A percentile compares a stretch with the other conserved stretches of the same genome.
Conservation (phyloP, 2,797 vertebrate genomes). For the Lutjanus argentimaculatus region DNA sequence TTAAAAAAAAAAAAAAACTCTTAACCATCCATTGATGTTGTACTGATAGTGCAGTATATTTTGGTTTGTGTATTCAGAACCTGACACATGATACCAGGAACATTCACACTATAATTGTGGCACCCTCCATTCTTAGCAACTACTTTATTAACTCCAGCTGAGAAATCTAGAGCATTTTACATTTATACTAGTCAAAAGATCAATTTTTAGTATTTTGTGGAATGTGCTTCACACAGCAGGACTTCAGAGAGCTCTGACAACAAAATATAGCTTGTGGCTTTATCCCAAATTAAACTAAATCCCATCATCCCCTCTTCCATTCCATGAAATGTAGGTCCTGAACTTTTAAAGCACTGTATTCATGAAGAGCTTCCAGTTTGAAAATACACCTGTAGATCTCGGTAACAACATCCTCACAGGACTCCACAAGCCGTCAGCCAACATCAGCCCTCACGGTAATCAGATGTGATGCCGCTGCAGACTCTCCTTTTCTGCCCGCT, state of each 20-base stretch:
- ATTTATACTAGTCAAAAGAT: background rate
- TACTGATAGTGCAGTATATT: too few species aligned
- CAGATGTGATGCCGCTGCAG: constrained; percentile 10
- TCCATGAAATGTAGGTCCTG: constrained; percentile 1
- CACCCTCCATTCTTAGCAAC: too few species aligned
- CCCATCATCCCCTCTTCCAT: background rate
- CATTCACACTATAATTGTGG: too few species aligned
- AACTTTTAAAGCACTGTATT: background rate
- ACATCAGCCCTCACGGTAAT: constrained; percentile 4
- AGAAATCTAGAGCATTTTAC: background rate
- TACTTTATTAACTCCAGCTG: too few species aligned
- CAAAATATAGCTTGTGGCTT: background rate
- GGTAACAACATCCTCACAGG: constrained; percentile 8
- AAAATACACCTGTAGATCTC: constrained; percentile 19
- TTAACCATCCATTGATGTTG: too few species aligned
- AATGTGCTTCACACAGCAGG: background rate
- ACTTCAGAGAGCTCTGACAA: background rate
- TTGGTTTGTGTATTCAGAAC: too few species aligned
- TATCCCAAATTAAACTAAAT: constrained; percentile 7
- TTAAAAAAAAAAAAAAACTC: too few species aligned
- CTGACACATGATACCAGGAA: too few species aligned
- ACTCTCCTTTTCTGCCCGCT: background rate
- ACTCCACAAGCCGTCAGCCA: background rate
- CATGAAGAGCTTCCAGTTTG: background rate
- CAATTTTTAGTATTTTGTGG: background rate